Evolutionary conservation across 1,140 invertebrate genomes (phyloP), one percentile per base, ranked within the genome.

Genomic region (Notospermus geniculatus): DNA sequence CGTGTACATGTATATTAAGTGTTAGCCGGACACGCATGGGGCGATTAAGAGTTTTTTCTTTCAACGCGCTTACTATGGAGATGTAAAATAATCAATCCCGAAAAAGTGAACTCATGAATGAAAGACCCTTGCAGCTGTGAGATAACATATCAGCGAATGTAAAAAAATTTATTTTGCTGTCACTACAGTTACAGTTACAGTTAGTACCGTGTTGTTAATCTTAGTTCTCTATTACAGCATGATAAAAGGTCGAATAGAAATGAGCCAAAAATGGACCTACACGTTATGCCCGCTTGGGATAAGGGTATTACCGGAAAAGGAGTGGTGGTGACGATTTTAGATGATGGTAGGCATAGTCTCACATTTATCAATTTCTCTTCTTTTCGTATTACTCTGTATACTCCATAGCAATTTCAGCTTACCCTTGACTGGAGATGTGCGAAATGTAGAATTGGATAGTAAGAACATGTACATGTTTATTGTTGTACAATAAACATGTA

Each of bases 301-400:
- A 90, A 90, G 79, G 92, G 92, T 0, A 95, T 93, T 75, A 96
- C 94, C 0, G 95, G 95, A n/a, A 93, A 92, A 81, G 92, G 92
- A 11, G 83, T 95, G 0, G 92, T 96, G 0, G 91, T 98, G 5
- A 93, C 93, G 19, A 95, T 98, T 71, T 81, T 98, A 11, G 95
- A 98, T 79, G 95, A 98, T 76, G 95, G 82, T 82, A 68, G 45
- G 71, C 57, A 52, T 52, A n/a, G n/a, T n/a, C n/a, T n/a, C n/a
- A n/a, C n/a, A n/a, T n/a, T n/a, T n/a, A n/a, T n/a, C n/a, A n/a
- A n/a, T n/a, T n/a, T n/a, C n/a, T n/a, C n/a, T n/a, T n/a, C n/a
- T n/a, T n/a, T n/a, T n/a, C n/a, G n/a, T n/a, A n/a, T n/a, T n/a
- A n/a, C n/a, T n/a, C n/a, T n/a, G n/a, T n/a, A n/a, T n/a, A n/a